A percentile compares a stretch with the other conserved stretches of the same genome.
These are phyloP conservation scores for Heliothis peltigera DNA, from an alignment of 2,888 invertebrate genomes.

Conservation along the genomic window DNA sequence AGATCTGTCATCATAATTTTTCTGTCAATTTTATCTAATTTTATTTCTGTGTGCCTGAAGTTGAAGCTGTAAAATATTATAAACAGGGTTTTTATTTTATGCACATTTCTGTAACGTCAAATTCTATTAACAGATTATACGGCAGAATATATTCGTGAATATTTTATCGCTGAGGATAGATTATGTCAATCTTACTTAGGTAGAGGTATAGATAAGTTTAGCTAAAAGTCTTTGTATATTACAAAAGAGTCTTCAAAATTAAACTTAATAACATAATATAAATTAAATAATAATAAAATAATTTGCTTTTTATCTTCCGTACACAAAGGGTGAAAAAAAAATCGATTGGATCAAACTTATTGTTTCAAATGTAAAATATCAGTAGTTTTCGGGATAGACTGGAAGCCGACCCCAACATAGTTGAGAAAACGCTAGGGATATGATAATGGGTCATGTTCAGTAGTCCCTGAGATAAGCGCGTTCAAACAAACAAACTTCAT, in stretches of 20 bases:
- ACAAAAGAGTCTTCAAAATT: background rate
- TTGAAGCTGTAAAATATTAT: conserved; percentile 13
- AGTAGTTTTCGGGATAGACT: too few relatives aligned
- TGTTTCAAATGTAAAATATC: too few relatives aligned
- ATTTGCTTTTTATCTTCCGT: too few relatives aligned
- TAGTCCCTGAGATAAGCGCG: too few relatives aligned
- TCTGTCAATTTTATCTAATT: conserved; percentile 55
- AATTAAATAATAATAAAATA: too few relatives aligned
- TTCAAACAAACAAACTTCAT: too few relatives aligned
- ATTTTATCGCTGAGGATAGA: conserved; percentile 30
- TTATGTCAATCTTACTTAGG: conserved; percentile 30
- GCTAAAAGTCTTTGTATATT: background rate
- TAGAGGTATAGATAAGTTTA: background rate
- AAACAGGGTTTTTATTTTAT: conserved; percentile 13
- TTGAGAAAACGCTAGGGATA: too few relatives aligned
- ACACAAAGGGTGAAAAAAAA: too few relatives aligned
- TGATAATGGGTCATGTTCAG: too few relatives aligned
- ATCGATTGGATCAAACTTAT: too few relatives aligned
- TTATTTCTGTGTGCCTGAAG: conserved; percentile 19
- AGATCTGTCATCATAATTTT: conserved; percentile 33
- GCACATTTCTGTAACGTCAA: conserved; percentile 17
- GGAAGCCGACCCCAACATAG: too few relatives aligned
- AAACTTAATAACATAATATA: too few relatives aligned
- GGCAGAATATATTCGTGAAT: conserved; percentile 21
- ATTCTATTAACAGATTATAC: conserved; percentile 8